Percentiles rank a stretch among this genome's conserved stretches.
Evolutionary conservation across 2,888 invertebrate species (phyloP).

Genomic region (Caenorhabditis japonica): DNA sequence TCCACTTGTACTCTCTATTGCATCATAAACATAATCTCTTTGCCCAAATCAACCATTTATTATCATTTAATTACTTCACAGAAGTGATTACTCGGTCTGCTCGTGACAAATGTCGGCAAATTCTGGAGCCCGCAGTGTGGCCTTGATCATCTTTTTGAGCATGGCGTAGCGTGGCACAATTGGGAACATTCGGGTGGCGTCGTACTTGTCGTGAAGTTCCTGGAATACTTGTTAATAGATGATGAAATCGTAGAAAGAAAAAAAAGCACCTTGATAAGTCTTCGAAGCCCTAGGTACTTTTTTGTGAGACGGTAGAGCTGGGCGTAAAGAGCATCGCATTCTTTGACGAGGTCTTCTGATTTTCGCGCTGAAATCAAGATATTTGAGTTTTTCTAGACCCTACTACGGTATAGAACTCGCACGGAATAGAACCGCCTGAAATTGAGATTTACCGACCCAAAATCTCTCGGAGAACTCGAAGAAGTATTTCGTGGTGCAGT

Average conservation of each 20-base stretch:
- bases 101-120: slow-evolving; percentile 97
- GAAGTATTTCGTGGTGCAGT: too few species aligned
- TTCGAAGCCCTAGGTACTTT: slow-evolving; percentile 90
- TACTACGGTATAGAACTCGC: too few species aligned
- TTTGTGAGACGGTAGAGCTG: slow-evolving; percentile 91
- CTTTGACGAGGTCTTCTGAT: slow-evolving; percentile 90
- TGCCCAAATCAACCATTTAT: neutral
- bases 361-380: slow-evolving; percentile 85
- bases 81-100: slow-evolving; percentile 81
- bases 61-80: slow-evolving; percentile 26
- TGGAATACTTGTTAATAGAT: slow-evolving; percentile 50
- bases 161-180: slow-evolving; percentile 85
- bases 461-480: neutral
- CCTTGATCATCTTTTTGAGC: slow-evolving; percentile 97
- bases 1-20: slow-evolving; percentile 10
- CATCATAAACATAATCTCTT: slow-evolving; percentile 9
- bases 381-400: neutral
- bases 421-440: too few species aligned
- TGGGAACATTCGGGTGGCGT: slow-evolving; percentile 71
- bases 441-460: neutral
- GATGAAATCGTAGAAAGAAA: neutral
- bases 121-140: slow-evolving; percentile 93
- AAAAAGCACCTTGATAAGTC: slow-evolving; percentile 80
- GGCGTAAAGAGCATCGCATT: slow-evolving; percentile 93
- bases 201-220: slow-evolving; percentile 68